phyloP scores from a whole-genome alignment of 2,888 invertebrate species.

The Drosophila melanocephala region DNA sequence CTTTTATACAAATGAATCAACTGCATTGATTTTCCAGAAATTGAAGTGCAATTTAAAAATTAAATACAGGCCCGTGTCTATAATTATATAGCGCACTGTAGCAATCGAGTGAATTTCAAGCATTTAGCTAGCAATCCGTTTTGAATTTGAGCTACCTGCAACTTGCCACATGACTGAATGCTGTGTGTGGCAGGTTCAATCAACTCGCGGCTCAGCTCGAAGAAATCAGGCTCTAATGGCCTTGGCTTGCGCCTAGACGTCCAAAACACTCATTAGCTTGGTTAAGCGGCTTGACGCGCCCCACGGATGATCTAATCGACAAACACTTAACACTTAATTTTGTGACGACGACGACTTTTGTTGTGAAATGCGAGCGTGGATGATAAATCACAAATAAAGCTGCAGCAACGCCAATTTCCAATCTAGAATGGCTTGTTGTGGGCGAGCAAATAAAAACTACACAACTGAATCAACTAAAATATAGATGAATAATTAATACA shows the following conservation, averaged over 20 bases:
- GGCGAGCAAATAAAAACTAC: neutral
- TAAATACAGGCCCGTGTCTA: constrained; percentile 19
- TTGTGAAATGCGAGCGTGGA: constrained; percentile 39
- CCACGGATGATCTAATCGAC: constrained; percentile 65
- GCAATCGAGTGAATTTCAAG: constrained; percentile 9
- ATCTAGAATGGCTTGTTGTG: constrained; percentile 16
- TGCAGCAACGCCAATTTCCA: constrained; percentile 38
- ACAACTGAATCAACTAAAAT: constrained; percentile 31
- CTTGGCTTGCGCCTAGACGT: constrained; percentile 48
- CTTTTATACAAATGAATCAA: constrained; percentile 36
- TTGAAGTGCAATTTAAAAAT: neutral
- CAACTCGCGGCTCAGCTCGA: constrained; percentile 40
- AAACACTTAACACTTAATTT: constrained; percentile 66
- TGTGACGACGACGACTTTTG: constrained; percentile 12
- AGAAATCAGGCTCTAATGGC: constrained; percentile 53
- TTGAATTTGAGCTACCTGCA: constrained; percentile 31
- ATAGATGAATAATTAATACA: neutral
- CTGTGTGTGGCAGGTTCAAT: constrained; percentile 61
- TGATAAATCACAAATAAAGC: constrained; percentile 53
- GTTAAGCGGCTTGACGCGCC: constrained; percentile 64
- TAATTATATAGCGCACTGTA: constrained; percentile 54
- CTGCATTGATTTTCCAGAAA: constrained; percentile 10
- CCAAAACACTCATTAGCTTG: constrained; percentile 52
- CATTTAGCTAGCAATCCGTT: constrained; percentile 17
- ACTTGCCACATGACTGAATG: constrained; percentile 54